phyloP scores from a whole-genome alignment of 2,888 invertebrate species.

The Ormyrus pomaceus region DNA sequence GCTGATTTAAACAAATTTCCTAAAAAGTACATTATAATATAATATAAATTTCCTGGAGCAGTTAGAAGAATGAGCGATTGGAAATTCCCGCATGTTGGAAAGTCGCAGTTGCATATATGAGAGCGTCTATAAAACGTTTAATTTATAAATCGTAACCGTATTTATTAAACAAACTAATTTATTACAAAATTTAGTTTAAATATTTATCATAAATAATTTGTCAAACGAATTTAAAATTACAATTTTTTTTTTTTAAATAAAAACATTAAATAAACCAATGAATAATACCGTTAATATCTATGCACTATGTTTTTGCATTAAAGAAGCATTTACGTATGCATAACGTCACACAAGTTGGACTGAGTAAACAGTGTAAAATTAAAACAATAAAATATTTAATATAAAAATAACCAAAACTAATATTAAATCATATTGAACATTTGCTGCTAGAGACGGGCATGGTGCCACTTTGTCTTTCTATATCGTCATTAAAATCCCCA shows the following conservation, averaged over 20 bases:
- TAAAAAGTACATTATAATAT: neutral
- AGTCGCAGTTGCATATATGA: neutral
- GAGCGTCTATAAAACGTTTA: neutral
- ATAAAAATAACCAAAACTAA: neutral
- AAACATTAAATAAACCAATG: too few relatives aligned
- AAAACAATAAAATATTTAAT: slow-evolving; percentile 1
- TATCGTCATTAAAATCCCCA: slow-evolving; percentile 33
- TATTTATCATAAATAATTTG: too few relatives aligned
- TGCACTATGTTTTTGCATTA: neutral
- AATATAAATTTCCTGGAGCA: neutral
- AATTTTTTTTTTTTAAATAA: too few relatives aligned
- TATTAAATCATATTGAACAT: slow-evolving; percentile 10
- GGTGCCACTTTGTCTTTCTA: slow-evolving; percentile 21
- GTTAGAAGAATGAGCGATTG: neutral
- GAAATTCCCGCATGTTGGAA: neutral
- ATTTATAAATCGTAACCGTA: neutral
- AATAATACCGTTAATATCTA: neutral
- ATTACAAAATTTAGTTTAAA: neutral
- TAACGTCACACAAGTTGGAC: too few relatives aligned
- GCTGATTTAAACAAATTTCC: neutral
- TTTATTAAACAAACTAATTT: slow-evolving; percentile 2
- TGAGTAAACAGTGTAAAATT: neutral
- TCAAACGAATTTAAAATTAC: too few relatives aligned
- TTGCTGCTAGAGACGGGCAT: neutral
- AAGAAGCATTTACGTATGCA: neutral